Conservation (phyloP, 2,888 invertebrate species). For the Gnatocerus cornutus region DNA sequence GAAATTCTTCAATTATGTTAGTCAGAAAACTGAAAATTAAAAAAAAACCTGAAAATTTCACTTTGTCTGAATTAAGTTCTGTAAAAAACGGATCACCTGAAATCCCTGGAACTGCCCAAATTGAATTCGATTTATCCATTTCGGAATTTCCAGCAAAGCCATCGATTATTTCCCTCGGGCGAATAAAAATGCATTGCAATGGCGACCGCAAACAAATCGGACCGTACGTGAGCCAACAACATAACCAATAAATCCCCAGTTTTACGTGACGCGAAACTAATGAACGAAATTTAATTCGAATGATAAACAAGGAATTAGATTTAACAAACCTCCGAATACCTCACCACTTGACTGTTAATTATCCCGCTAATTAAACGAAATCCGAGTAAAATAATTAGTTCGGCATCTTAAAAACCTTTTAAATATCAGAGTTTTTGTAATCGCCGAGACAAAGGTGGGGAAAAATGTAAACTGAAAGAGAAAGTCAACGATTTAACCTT, state of each 20-base stretch:
- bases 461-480: neutral
- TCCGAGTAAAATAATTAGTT: too few species aligned
- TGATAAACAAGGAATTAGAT: neutral
- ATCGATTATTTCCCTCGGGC: constrained; percentile 5
- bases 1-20: too few species aligned
- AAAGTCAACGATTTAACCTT: constrained; percentile 3
- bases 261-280: neutral
- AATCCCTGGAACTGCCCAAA: too few species aligned
- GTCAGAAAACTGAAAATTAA: too few species aligned
- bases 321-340: too few species aligned
- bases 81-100: too few species aligned
- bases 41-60: too few species aligned
- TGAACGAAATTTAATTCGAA: constrained; percentile 4
- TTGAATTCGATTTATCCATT: too few species aligned
- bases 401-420: too few species aligned
- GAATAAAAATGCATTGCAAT: constrained; percentile 4
- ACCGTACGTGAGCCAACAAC: too few species aligned
- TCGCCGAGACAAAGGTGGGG: neutral
- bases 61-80: too few species aligned
- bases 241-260: neutral
- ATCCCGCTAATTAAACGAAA: neutral
- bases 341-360: neutral
- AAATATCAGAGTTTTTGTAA: too few species aligned
- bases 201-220: constrained; percentile 2
- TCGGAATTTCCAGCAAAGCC: neutral